These are phyloP conservation scores for Trichopria drosophilae DNA, from an alignment of 2,888 invertebrate species.

Conservation along the genomic window DNA sequence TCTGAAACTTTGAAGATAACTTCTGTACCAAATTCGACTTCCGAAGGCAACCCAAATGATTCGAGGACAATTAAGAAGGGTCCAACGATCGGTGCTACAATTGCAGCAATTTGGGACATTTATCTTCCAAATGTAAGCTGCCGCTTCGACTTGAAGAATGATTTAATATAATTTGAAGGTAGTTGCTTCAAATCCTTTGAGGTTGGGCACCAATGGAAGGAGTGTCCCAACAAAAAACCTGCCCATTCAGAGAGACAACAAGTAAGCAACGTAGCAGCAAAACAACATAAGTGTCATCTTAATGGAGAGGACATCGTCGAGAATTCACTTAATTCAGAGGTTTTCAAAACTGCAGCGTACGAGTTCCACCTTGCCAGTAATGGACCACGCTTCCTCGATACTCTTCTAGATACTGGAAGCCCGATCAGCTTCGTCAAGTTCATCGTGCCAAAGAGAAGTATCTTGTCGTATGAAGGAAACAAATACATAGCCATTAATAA, in stretches of 20 bases:
- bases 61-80: neutral
- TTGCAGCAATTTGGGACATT: conserved; percentile 14
- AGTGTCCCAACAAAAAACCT: conserved; percentile 9
- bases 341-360: neutral
- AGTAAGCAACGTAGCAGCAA: conserved; percentile 1
- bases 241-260: neutral
- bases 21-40: neutral
- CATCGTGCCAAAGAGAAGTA: conserved; percentile 4
- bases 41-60: neutral
- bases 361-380: neutral
- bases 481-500: neutral
- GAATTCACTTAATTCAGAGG: neutral
- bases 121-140: neutral
- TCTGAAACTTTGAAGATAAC: neutral
- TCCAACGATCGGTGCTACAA: no score
- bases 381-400: neutral
- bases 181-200: conserved; percentile 22
- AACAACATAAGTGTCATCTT: neutral
- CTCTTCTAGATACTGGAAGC: conserved; percentile 17
- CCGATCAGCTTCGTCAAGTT: conserved; percentile 21
- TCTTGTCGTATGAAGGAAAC: neutral
- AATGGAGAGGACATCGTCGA: neutral
- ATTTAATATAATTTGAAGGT: no score
- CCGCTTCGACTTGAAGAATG: conserved; percentile 7
- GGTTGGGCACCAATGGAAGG: conserved; percentile 6